Base-by-base conservation (phyloP, 1,140 invertebrate species). In the Eriosoma lanigerum region DNA sequence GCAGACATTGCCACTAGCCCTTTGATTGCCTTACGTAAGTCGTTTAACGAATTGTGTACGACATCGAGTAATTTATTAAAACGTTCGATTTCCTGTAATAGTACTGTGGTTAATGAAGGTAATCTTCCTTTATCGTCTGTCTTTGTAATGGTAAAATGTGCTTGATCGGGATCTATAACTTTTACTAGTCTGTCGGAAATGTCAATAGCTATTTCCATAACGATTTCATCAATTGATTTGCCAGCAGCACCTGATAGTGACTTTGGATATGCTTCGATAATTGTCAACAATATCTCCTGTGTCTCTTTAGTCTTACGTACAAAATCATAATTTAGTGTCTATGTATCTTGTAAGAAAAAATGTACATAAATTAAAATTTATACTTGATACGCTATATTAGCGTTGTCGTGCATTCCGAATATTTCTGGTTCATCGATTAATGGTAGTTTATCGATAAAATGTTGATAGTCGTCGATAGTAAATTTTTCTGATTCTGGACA, bases 1-100 rank as follows among this genome's bases (percentile, higher is more conserved):
- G 95, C 93, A 48, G 93, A 95, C 94, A 96, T 96, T 1, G 96
- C 93, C 19, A 95, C 91, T 62, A 95, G 88, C 52, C 94, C 94
- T 87, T 88, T 89, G 56, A 96, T 95, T 4, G 94, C 94, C 86
- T 93, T 94, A 85, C 94, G 89, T 54, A 96, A 85, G 83, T 93
- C 90, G 44, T 87, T 86, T 82, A 96, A 87, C 0, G 92, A 93
- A 19, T 85, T 85, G 85, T 94, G 90, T 66, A 96, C 89, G 60
- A 92, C 87, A 56, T 83, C 84, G 5, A 96, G 85, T 1, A 96
- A 86, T 83, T 90, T 91, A 85, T 96, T 96, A 84, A 93, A 96
- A 81, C 94, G 87, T 82, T 95, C 93, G 0, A 94, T 90, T 87
- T 96, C 94, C 86, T 96, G 94, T 29, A 92, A 85, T 46, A 96